These are phyloP conservation scores for Gymnorhina tibicen DNA, from an alignment of 2,113 vertebrate species.

Conservation along the genomic window DNA sequence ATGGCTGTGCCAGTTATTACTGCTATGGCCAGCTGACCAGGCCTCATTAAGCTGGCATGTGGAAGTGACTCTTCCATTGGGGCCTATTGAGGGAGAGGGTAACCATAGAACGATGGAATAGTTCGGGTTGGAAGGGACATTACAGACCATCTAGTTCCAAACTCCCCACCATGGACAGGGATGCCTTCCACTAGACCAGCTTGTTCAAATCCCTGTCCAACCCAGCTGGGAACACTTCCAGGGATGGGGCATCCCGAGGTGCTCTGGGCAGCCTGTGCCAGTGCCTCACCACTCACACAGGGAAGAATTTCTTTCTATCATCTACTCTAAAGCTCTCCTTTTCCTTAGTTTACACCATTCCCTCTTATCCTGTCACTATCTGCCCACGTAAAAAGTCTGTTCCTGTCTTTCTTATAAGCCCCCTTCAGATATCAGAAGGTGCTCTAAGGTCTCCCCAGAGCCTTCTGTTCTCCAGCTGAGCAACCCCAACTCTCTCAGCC, in stretches of 20 bases:
- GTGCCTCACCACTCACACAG: not conserved
- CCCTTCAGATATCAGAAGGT: not conserved
- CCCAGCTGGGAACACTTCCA: not conserved
- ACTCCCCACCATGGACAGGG: not conserved
- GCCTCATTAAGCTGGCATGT: fast-evolving
- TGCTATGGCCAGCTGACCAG: not conserved
- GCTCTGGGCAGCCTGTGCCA: not conserved
- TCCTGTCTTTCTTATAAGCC: not conserved
- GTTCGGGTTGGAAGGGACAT: not conserved
- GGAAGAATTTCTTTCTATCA: not conserved
- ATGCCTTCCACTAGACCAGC: not conserved
- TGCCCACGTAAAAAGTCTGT: not conserved
- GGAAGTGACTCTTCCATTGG: not conserved
- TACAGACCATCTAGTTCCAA: not conserved
- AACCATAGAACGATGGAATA: not conserved
- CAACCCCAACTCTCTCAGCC: not conserved
- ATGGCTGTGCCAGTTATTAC: not conserved
- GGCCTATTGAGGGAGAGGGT: not conserved
- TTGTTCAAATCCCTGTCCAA: not conserved
- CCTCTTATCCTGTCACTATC: not conserved
- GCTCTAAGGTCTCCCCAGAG: not conserved
- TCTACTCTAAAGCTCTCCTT: not conserved
- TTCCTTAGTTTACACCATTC: not conserved
- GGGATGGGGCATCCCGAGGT: not conserved
- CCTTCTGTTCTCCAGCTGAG: not conserved